phyloP scores from a whole-genome alignment of 2,113 vertebrate species.

The Thamnophis sirtalis region DNA sequence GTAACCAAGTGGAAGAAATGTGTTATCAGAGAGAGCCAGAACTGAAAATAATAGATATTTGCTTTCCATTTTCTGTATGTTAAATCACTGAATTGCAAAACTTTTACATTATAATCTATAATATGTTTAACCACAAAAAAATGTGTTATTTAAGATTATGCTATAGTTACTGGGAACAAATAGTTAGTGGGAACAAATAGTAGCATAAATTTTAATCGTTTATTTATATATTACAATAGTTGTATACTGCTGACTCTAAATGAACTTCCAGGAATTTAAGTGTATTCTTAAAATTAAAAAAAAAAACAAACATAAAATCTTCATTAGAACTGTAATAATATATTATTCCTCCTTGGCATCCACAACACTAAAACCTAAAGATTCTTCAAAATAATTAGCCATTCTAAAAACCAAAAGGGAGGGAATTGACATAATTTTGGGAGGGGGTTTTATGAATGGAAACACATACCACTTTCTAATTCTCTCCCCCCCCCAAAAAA shows the following conservation, averaged over 20 bases:
- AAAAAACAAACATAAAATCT: neutral
- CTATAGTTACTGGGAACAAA: neutral
- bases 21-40: neutral
- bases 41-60: neutral
- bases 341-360: neutral
- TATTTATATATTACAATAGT: neutral
- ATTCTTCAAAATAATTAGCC: neutral
- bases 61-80: neutral
- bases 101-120: neutral
- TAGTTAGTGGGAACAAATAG: neutral
- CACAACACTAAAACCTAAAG: neutral
- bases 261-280: neutral
- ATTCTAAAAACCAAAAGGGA: neutral
- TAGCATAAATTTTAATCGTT: neutral
- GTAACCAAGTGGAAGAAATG: neutral
- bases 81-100: neutral
- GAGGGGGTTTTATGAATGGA: neutral
- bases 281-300: neutral
- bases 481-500: no score
- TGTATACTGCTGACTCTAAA: neutral
- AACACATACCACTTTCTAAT: neutral
- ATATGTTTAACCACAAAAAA: neutral
- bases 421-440: neutral
- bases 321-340: neutral
- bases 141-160: neutral